These are phyloP conservation scores for Peromyscus attwateri DNA, from an alignment of 2,797 vertebrate species.

Conservation along the genomic window DNA sequence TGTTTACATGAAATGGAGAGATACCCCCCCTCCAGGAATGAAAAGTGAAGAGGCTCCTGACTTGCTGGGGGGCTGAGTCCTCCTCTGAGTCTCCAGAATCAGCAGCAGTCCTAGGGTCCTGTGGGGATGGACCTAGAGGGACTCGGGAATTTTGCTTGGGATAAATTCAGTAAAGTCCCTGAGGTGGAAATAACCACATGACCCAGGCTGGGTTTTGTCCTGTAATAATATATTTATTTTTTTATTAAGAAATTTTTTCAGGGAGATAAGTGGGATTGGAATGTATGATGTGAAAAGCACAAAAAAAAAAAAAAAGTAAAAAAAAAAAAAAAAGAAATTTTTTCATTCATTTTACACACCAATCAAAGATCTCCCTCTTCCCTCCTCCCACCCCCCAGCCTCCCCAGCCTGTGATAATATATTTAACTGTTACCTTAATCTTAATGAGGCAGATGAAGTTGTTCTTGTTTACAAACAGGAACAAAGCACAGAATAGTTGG, in stretches of 20 bases:
- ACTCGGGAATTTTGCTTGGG: background rate
- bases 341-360: too few relatives aligned
- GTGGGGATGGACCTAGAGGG: background rate
- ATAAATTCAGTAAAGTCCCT: background rate
- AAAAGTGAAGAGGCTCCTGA: too few relatives aligned
- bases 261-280: too few relatives aligned
- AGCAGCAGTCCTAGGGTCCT: background rate
- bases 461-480: background rate
- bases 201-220: background rate
- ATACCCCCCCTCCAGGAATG: fast-evolving
- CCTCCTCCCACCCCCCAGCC: too few relatives aligned
- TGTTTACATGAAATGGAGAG: background rate
- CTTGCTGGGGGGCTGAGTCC: background rate
- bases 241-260: too few relatives aligned
- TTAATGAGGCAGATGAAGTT: background rate
- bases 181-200: fast-evolving
- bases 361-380: too few relatives aligned
- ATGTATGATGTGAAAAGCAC: too few relatives aligned
- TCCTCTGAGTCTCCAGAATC: background rate
- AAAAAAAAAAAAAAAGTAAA: too few relatives aligned
- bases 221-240: background rate
- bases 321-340: too few relatives aligned
- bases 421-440: fast-evolving
- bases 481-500: background rate
- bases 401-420: background rate